These are phyloP conservation scores for Ambastaia sidthimunki DNA, from an alignment of 2,797 vertebrate species.

Conservation along the genomic window DNA sequence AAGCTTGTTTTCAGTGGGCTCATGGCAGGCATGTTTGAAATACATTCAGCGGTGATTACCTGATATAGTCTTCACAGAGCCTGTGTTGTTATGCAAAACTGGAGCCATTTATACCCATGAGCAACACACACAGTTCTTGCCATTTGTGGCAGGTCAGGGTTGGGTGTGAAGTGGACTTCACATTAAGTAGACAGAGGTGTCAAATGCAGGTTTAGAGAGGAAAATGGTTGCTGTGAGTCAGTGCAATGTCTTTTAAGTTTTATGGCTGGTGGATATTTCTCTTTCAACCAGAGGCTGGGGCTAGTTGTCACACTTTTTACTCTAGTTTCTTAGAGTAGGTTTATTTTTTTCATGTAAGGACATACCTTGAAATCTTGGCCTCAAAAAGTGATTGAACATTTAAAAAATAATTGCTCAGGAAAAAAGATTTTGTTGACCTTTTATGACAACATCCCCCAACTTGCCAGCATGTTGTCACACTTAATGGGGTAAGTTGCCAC, in stretches of 20 bases:
- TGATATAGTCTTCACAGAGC: constrained; percentile 57
- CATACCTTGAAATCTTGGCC: background rate
- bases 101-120: constrained; percentile 65
- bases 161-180: background rate
- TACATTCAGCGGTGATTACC: constrained; percentile 62
- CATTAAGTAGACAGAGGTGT: constrained; percentile 10
- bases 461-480: no score
- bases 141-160: constrained; percentile 15
- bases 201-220: background rate
- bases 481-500: no score
- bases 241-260: background rate
- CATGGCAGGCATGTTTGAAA: constrained; percentile 63
- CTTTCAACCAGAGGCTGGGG: background rate
- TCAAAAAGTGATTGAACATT: background rate
- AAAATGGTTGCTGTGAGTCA: background rate
- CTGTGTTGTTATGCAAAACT: constrained; percentile 51
- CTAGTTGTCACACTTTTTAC: background rate
- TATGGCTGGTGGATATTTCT: background rate
- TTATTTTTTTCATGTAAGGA: background rate
- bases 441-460: no score
- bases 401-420: no score
- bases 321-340: background rate
- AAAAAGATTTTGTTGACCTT: no score
- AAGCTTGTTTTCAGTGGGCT: constrained; percentile 48
- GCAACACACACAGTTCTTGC: constrained; percentile 51